Base-by-base conservation (phyloP, 2,113 vertebrate genomes). In the Polyodon spathula region DNA sequence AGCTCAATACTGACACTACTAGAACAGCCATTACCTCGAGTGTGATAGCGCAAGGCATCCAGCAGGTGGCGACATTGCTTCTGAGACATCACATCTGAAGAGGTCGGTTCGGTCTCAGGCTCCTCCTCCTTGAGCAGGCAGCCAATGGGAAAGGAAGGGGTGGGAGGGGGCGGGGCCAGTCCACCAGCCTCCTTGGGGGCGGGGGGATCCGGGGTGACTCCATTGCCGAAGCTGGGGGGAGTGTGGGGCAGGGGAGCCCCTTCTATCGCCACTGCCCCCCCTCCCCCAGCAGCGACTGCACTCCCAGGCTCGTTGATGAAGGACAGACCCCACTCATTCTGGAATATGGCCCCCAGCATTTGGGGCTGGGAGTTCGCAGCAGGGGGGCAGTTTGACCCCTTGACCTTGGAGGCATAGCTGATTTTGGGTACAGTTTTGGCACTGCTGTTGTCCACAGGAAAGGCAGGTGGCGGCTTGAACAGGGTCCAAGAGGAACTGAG, bases 361-460 rank as follows among this genome's bases (percentile, higher is more conserved):
- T 84, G 85, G 14, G 81, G 80, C 54, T 86, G 82, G 60, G 85
- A 83, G 59, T 78, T 79, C 51, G 77, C 73, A 2, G 65, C 63
- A 1, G 72, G 75, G 0, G 57, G 54, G 2, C 69, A 56, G 11
- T 84, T 76, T 10, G 86, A 83, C 5, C 84, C 80, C 76, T 91
- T 92, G 71, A 92, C 88, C 74, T 90, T 91, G 70, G 89, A 90
- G 63, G 90, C 90, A 54, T 92, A 92, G 79, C 88, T 91, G 61
- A 91, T 86, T 0, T 87, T 79, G 0, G 89, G 90, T 72, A 89
- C 84, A 70, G 89, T 83, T 63, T 90, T 86, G 69, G 89, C 89
- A 1, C 87, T 89, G 70, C 90, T 92, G 81, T 89, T 88, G 73
- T 89, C 86, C 60, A 92, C 89, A 0, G 90, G 90, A 69, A 92